Conservation (phyloP, 2,888 invertebrate genomes). For the Acrocyrtus sp. region DNA sequence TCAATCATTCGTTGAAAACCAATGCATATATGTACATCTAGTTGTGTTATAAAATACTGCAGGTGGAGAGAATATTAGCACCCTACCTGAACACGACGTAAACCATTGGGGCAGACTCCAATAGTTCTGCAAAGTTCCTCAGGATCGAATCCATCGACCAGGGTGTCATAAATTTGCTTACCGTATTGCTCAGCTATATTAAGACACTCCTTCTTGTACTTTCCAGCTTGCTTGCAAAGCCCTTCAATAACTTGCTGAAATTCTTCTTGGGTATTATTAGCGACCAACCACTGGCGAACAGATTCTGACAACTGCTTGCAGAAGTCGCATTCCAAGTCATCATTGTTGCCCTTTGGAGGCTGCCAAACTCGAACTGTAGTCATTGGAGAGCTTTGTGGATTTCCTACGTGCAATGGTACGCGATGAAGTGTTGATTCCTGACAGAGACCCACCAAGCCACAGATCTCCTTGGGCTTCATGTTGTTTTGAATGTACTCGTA, state of each 20-base stretch:
- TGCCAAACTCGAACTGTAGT: slow-evolving; percentile 52
- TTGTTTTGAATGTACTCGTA: slow-evolving; percentile 72
- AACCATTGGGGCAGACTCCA: slow-evolving; percentile 71
- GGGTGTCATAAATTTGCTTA: slow-evolving; percentile 75
- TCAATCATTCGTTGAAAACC: too few species aligned
- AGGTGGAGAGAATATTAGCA: too few species aligned
- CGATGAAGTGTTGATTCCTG: slow-evolving; percentile 64
- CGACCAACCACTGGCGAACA: slow-evolving; percentile 80
- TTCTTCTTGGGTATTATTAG: slow-evolving; percentile 86
- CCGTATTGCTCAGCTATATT: slow-evolving; percentile 84
- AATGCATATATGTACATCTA: too few species aligned
- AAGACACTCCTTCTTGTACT: slow-evolving; percentile 79
- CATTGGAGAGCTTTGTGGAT: slow-evolving; percentile 31
- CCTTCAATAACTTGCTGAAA: slow-evolving; percentile 80
- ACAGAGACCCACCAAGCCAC: slow-evolving; percentile 83
- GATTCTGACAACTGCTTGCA: slow-evolving; percentile 86
- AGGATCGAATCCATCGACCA: slow-evolving; percentile 77
- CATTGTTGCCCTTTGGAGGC: slow-evolving; percentile 70
- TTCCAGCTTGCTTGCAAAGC: slow-evolving; percentile 81
- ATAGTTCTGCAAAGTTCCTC: slow-evolving; percentile 77
- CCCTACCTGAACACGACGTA: slow-evolving; percentile 42
- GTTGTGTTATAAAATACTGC: too few species aligned
- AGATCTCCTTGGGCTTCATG: slow-evolving; percentile 73
- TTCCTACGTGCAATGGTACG: slow-evolving; percentile 4
- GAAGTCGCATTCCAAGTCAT: slow-evolving; percentile 76